Base-by-base conservation (phyloP, 92 coral and sea anemone species). In the Actinernus sp. region DNA sequence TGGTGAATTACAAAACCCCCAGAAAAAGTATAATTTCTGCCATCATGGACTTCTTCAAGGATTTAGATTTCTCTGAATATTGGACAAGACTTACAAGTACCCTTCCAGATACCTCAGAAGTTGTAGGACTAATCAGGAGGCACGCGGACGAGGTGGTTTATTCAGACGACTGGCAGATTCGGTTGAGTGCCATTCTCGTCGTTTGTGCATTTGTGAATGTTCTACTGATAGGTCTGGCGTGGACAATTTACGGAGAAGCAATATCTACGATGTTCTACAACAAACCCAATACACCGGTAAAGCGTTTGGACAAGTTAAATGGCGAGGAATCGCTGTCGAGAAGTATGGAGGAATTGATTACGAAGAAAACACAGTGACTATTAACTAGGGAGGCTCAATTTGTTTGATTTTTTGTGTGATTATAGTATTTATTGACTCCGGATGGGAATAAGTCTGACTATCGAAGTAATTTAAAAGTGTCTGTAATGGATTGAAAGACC, bases 141-240 rank as follows among this genome's bases (percentile, higher is more conserved):
- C 63, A 44, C 63, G 49, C 58, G 26, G 55, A 48, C 55, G 80
- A 58, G 46, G 65, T 73, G n/a, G 79, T 74, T 72, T 53, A 68
- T 27, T 69, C 85, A 2, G 94, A 87, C 26, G 97, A 95, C 77
- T 95, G 99, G 99, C 99, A 95, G 58, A 83, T 95, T 49, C 94
- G 99, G 18, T 49, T 87, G 63, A 87, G 97, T 53, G 83, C 74
- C 29, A 67, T 91, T 34, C 78, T 95, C 10, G 37, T 85, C 47
- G 28, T 73, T 31, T 87, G 93, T 82, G 73, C 97, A 27, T 41
- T 81, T 9, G 26, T 91, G 37, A 95, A 95, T 84, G 58, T 91
- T 47, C 51, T 95, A 24, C 87, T 85, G 14, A 88, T 95, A 46
- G 79, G 87, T 26, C 52, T 95, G 12, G 95, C 95, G 10, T 95